Base-by-base conservation (phyloP, 2,888 invertebrate genomes). In the Scaptomyza caliginosa region DNA sequence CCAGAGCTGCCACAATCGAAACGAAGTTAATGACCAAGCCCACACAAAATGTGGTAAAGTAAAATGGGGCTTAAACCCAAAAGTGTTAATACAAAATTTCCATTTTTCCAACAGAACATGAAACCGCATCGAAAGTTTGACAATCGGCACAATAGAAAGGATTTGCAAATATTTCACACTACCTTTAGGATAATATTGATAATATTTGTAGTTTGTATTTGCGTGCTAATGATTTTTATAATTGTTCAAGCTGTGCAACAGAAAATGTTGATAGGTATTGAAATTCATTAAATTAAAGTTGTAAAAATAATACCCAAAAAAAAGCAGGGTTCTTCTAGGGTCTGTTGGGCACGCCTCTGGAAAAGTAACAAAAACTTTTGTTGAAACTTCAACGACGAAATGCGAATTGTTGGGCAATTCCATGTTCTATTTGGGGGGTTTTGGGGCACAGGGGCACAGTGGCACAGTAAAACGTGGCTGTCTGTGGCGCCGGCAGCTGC, bases 401-500 rank as follows among this genome's bases (percentile, higher is more conserved):
- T 30, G 26, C 11, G 24, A 38, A n/a, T 24, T 10, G 21, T 30
- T 24, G 23, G 23, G 13, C 11, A 38, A n/a, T n/a, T n/a, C n/a
- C n/a, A n/a, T n/a, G n/a, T n/a, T n/a, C n/a, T n/a, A n/a, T n/a
- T n/a, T n/a, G 11, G 24, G n/a, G 30, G 21, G 16, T 6, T 24
- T 8, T 21, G 45, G 26, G 34, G 16, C 7, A 13, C n/a, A 49
- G 40, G 16, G 7, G 8, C 3, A 21, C 2, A 4, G 13, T 42
- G 46, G 23, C n/a, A 7, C 16, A 21, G 39, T 42, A 42, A 59
- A 74, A 67, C 74, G 51, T 45, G 58, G 57, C 51, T 59, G 76
- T 67, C 57, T 60, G 71, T 78, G 77, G 84, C 86, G 86, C 74
- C 70, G 77, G 60, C 77, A 81, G 71, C 71, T 71, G 78, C 67